Base-by-base conservation (phyloP, 2,113 vertebrate genomes). In the Ginglymostoma cirratum region DNA sequence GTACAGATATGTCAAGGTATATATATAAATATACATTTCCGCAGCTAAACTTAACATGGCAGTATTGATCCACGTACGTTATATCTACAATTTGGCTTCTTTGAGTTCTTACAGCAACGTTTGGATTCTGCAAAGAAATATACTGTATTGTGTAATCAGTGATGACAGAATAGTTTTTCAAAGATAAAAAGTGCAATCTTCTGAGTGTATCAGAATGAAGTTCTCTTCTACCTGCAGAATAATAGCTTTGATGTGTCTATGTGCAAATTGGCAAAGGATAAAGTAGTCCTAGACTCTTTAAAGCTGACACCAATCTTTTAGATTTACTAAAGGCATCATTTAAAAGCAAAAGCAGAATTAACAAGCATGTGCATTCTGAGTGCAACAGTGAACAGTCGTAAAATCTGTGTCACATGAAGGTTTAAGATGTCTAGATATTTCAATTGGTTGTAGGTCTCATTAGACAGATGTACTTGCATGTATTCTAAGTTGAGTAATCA, bases 41-140 rank as follows among this genome's bases (percentile, higher is more conserved):
- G 30, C 93, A 95, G 93, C 67, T 95, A 70, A 72, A 95, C 5
- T 27, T 90, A 65, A 90, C 23, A 61, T 95, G 42, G 27, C 93
- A 72, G 67, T 45, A 24, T 70, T 70, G 45, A 95, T 69, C 69
- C 69, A 90, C 12, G 87, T 61, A 90, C 52, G 65, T 45, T 48
- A 42, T 72, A 76, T 95, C 69, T 72, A 72, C 67, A 95, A 30
- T 52, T 24, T 95, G 94, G 67, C 23, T 52, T 30, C 15, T 45
- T 95, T 48, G 42, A 52, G 23, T 95, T 95, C 67, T 72, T 72
- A 72, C 27, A 52, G 30, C 94, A 76, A 66, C 52, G 24, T n/a
- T 95, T 95, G 67, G 21, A 72, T 67, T 72, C 42, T 95, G 48
- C 67, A 95, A 95, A 52, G 21, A 95, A 30, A 72, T 48, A 24